Base-by-base conservation (phyloP, 2,113 vertebrate genomes). In the Leuciscus idus region DNA sequence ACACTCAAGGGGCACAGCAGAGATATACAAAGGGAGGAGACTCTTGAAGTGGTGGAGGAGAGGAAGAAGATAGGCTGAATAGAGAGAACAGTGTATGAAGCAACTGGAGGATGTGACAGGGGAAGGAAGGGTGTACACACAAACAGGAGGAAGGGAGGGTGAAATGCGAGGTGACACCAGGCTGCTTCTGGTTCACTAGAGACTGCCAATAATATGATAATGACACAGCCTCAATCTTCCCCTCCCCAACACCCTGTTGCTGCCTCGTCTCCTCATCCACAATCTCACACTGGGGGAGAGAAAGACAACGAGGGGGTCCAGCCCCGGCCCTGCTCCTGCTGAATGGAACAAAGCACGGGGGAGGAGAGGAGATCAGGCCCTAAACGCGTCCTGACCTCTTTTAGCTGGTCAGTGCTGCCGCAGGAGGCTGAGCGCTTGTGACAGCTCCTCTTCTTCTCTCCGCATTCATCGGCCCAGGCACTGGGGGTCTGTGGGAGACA, bases 391-490 rank as follows among this genome's bases (percentile, higher is more conserved):
- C 95, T 94, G 88, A 99, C 98, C 98, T 99, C 98, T 91, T 99
- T 99, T 84, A 99, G 97, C 87, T 99, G 98, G 91, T 99, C 98
- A 81, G 97, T 99, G 93, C 97, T 99, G 92, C 98, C 98, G 95
- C 98, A 99, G 3, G 98, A 99, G 50, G 98, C 97, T 52, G 98
- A 99, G 73, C 98, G 98, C 88, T 99, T 99, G 92, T 99, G 98
- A 92, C 93, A 95, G 92, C 93, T 92, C 90, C 93, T 92, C 94
- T 94, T 99, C 95, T 98, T 99, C 93, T 98, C 96, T 78, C 94
- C 90, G 55, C 95, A 95, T 88, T 97, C 98, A 96, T 99, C 98
- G 90, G 96, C 96, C 98, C 98, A 99, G 92, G 96, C 97, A 93
- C 96, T 97, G 95, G 98, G 98, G 88, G 98, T 99, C 98, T 99